phyloP scores from a whole-genome alignment of 1,140 invertebrate genomes.

The Babylonia areolata region DNA sequence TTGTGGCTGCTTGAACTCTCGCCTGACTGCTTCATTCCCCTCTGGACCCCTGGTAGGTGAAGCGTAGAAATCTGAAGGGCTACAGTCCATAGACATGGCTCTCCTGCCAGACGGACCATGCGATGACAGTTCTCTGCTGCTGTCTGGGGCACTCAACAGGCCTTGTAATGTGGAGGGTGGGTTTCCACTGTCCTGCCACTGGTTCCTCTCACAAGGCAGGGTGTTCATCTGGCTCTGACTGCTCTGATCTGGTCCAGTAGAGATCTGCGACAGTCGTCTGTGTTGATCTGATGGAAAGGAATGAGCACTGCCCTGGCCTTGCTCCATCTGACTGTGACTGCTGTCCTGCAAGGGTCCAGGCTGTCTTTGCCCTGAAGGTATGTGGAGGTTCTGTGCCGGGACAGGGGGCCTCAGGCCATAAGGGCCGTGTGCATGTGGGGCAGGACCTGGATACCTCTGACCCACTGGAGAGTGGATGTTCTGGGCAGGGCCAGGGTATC shows the following conservation, averaged over 20 bases:
- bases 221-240: too few species aligned
- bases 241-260: background rate
- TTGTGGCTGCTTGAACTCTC: slow-evolving; percentile 27
- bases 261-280: background rate
- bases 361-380: background rate
- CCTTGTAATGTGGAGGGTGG: slow-evolving; percentile 22
- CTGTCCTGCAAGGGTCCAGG: background rate
- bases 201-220: background rate
- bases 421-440: background rate
- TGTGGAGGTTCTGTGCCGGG: background rate
- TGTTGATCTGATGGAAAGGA: background rate
- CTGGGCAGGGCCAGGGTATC: background rate
- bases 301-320: background rate
- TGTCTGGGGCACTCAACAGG: slow-evolving; percentile 9
- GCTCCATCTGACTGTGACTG: background rate
- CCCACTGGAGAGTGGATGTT: background rate
- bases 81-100: slow-evolving; percentile 27
- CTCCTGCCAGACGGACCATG: background rate
- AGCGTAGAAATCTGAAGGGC: background rate
- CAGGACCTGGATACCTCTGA: background rate
- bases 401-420: background rate
- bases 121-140: background rate
- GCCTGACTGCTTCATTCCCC: too few species aligned
- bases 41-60: background rate
- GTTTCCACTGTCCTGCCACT: background rate